These are phyloP conservation scores for Papio anubis DNA, from an alignment of 2,113 vertebrate genomes.

Conservation along the genomic window DNA sequence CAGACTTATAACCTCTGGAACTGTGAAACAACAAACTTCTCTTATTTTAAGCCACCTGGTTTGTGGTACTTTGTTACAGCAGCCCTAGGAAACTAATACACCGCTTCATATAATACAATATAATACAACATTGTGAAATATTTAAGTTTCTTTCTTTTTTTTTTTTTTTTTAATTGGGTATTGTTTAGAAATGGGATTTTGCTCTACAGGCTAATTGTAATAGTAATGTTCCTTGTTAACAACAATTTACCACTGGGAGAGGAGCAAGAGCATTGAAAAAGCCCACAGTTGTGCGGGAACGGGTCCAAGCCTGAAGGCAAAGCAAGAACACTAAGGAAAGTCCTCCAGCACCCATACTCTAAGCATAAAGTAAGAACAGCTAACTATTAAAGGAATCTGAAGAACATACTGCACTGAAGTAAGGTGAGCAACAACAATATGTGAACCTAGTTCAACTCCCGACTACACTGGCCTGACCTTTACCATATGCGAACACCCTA, in stretches of 20 bases:
- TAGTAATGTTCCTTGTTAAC: background rate
- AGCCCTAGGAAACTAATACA: background rate
- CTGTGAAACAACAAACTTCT: background rate
- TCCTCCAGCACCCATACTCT: background rate
- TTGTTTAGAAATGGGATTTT: background rate
- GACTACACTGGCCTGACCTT: background rate
- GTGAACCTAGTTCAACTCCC: background rate
- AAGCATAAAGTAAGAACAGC: background rate
- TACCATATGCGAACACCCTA: background rate
- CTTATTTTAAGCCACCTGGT: background rate
- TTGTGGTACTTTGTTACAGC: background rate
- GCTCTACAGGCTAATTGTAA: background rate
- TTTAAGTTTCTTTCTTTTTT: background rate
- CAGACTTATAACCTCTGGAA: background rate
- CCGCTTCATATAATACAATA: background rate
- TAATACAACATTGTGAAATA: background rate
- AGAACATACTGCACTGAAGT: background rate
- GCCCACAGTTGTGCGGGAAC: background rate
- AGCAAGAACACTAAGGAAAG: background rate
- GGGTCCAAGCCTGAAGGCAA: background rate
- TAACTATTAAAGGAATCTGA: background rate
- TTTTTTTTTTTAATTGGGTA: background rate
- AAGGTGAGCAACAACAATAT: background rate
- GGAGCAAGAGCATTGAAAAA: background rate
- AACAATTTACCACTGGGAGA: background rate